Base-by-base conservation (phyloP, 1,140 invertebrate genomes). In the Drosophila leontia region DNA sequence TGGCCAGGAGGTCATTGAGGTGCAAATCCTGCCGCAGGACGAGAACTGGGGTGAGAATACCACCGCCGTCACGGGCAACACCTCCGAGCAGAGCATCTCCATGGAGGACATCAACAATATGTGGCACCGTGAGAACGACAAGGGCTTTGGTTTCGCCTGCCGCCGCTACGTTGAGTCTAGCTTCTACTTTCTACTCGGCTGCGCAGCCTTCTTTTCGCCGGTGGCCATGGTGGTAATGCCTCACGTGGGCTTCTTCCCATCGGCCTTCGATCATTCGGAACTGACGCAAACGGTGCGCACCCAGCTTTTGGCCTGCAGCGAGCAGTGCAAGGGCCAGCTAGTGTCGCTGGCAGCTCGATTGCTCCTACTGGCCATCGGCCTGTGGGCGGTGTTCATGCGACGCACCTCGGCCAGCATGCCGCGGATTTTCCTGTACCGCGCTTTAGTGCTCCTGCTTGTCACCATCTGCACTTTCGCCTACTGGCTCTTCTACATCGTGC, bases 1-100 rank as follows among this genome's bases (percentile, higher is more conserved):
- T 65, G 96, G 95, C 5, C 96, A 96, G 91, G 96, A 98, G 93
- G 96, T 97, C 7, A 97, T 98, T 45, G 97, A 98, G 93, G 97
- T 98, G 51, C 97, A 98, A 93, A 98, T 98, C 74, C 93, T 99
- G 45, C 97, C 98, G 0, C 96, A 98, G 93, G 98, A 99, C 94
- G 98, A 99, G 90, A 99, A 98, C 92, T 99, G 98, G 98, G 98
- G 97, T 39, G 99, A 99, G 93, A 99, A 98, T 87, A 99, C 98
- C 0, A 99, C 98, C 6, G 98, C 98, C 0, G 96, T 99, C 26
- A 99, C 99, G 6, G 98, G 98, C 17, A 99, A 99, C 84, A 99
- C 98, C 3, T 99, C 98, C 0, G 98, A 99, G 92, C 96, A 97
- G 71, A 98, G 97, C 2, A 96, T 97, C 74, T 99, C 98, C 1